These are phyloP conservation scores for Gasterosteus aculeatus DNA, from an alignment of 2,113 vertebrate genomes.

Conservation along the genomic window DNA sequence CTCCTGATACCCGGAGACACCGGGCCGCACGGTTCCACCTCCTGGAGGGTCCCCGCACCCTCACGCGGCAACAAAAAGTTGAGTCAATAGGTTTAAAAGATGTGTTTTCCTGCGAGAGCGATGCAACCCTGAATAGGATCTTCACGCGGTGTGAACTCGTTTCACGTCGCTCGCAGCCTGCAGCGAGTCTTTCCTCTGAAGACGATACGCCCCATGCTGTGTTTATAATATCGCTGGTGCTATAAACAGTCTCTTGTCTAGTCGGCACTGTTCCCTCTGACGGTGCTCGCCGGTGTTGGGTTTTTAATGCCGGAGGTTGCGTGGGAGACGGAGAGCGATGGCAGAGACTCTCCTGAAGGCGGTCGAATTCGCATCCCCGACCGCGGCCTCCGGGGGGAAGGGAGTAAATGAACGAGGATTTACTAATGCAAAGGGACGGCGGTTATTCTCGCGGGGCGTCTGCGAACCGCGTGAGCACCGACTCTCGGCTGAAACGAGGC, in stretches of 20 bases:
- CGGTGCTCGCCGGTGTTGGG: slow-evolving; percentile 40
- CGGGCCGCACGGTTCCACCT: slow-evolving; percentile 40
- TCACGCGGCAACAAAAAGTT: slow-evolving; percentile 15
- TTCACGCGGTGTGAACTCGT: slow-evolving; percentile 21
- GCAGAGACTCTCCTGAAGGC: slow-evolving; percentile 72
- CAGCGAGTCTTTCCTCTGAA: slow-evolving; percentile 57
- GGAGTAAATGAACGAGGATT: slow-evolving; percentile 76
- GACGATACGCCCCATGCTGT: slow-evolving; percentile 52
- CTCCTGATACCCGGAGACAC: slow-evolving; percentile 48
- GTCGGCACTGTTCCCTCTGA: slow-evolving; percentile 53
- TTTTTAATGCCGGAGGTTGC: slow-evolving; percentile 66
- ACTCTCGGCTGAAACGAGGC: not conserved
- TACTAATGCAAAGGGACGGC: slow-evolving; percentile 69
- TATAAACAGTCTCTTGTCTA: slow-evolving; percentile 63
- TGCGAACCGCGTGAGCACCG: no score
- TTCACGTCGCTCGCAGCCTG: slow-evolving; percentile 27
- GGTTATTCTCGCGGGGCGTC: slow-evolving; percentile 45
- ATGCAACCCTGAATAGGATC: slow-evolving; percentile 3
- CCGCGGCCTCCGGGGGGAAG: slow-evolving; percentile 63
- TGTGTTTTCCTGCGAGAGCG: slow-evolving; percentile 19
- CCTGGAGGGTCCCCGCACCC: slow-evolving; percentile 62
- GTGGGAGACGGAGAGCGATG: slow-evolving; percentile 73
- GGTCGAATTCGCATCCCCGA: slow-evolving; percentile 69
- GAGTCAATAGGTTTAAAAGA: slow-evolving; percentile 42
- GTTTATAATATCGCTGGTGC: slow-evolving; percentile 60